These are phyloP conservation scores for Spea hammondii DNA, from an alignment of 2,797 vertebrate species.

Conservation along the genomic window DNA sequence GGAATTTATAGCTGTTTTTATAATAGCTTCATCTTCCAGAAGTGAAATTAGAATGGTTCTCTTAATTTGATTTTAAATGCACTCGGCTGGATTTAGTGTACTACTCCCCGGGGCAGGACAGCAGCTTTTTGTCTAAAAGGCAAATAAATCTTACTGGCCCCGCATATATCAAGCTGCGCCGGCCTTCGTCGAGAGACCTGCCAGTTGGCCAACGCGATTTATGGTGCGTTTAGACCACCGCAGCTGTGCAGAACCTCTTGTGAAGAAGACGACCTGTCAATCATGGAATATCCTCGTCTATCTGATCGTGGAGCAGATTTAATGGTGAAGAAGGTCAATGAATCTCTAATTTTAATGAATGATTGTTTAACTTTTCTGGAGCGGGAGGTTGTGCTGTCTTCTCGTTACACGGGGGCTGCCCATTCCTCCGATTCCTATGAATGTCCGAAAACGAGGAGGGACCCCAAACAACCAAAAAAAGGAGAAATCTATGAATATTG, in stretches of 20 bases:
- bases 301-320: too few relatives aligned
- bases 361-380: too few relatives aligned
- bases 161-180: neutral
- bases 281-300: neutral
- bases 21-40: conserved; percentile 30
- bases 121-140: neutral
- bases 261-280: neutral
- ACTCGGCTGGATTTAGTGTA: neutral
- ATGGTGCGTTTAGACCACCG: neutral
- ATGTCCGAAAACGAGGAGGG: too few relatives aligned
- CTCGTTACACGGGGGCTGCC: too few relatives aligned
- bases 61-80: conserved; percentile 38
- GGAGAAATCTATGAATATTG: too few relatives aligned
- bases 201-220: neutral
- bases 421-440: too few relatives aligned
- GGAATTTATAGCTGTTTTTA: conserved; percentile 34
- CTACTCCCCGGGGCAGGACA: conserved; percentile 1
- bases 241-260: neutral
- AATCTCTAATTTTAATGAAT: too few relatives aligned
- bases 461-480: too few relatives aligned
- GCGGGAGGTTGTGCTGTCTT: too few relatives aligned
- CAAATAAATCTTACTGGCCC: conserved; percentile 3
- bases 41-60: conserved; percentile 36
- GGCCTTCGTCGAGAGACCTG: neutral
- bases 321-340: too few relatives aligned